Base-by-base conservation (phyloP, 2,113 vertebrate genomes). In the Aviceda subcristata region DNA sequence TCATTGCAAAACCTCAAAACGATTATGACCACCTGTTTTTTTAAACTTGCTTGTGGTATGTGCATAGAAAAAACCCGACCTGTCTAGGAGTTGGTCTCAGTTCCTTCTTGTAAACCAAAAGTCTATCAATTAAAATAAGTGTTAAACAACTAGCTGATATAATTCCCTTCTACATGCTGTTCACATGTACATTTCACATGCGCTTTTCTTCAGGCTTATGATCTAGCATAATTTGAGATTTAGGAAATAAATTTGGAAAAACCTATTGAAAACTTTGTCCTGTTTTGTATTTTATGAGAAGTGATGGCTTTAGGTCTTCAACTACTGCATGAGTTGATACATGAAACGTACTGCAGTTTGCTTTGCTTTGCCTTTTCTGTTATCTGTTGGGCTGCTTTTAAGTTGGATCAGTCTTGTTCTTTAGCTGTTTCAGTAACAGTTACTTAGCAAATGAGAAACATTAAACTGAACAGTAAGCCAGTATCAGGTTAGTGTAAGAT, bases 301-400 rank as follows among this genome's bases (percentile, higher is more conserved):
- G 36, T 39, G 62, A 23, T n/a, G 80, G 32, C 51, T 72, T 78
- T 46, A 75, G 32, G 73, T 71, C 57, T 93, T 81, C 72, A 64
- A 32, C 23, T 62, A 8, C 71, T 45, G 39, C 1, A 2, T 7
- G 85, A 51, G 41, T 45, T 68, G 89, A 89, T 96, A 53, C 67
- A 87, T 66, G 91, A 86, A 91, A 57, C 48, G 51, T 67, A 74
- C 45, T 67, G 46, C 79, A 71, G 48, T 74, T 73, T 76, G 59
- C 79, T 95, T 73, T 77, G 73, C 76, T 91, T 87, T 82, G 56
- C 76, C 73, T 97, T 92, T 88, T 94, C 86, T 96, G 3, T 88
- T 95, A 67, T 60, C 60, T 63, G 50, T 89, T 94, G 76, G 57
- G 32, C 89, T 96, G 5, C 79, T 88, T 94, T 84, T 66, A 78